Percentiles rank a stretch among this genome's conserved stretches.
Evolutionary conservation across 2,797 vertebrate genomes (phyloP).

Genomic region (Sarcoramphus papa): DNA sequence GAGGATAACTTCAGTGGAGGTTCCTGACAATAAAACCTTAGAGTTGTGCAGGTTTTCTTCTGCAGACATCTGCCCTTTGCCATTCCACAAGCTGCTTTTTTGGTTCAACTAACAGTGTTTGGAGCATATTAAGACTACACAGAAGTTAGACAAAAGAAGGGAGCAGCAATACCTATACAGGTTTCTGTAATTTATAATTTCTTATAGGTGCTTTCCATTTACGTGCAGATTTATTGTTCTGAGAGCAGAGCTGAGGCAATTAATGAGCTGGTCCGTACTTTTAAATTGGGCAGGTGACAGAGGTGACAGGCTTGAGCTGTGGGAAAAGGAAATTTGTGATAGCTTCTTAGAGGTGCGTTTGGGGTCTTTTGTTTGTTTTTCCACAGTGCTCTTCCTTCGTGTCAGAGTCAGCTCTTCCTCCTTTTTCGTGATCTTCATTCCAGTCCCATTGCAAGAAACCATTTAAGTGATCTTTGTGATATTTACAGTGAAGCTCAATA

Average conservation of each 20-base stretch:
- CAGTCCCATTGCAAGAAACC: background rate
- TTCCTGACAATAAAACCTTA: background rate
- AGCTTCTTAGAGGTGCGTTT: background rate
- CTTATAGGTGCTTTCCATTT: background rate
- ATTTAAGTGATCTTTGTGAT: slow-evolving; percentile 19
- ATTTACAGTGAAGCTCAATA: background rate
- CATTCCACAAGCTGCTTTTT: background rate
- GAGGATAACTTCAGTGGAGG: background rate
- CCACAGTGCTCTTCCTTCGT: background rate
- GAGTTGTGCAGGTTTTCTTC: background rate
- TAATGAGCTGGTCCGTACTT: background rate
- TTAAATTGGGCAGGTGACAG: background rate
- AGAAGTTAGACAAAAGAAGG: background rate
- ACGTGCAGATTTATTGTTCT: background rate
- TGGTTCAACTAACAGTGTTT: background rate
- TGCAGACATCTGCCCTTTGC: background rate
- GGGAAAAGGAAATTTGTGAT: background rate
- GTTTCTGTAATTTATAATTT: background rate
- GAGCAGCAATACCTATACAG: background rate
- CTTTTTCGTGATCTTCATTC: background rate
- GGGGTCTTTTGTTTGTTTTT: background rate
- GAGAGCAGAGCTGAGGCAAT: background rate
- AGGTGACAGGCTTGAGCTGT: background rate
- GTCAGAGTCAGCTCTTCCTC: background rate
- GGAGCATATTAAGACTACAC: background rate